phyloP scores from a whole-genome alignment of 2,888 invertebrate genomes.

The Chromoteleia sp. region DNA sequence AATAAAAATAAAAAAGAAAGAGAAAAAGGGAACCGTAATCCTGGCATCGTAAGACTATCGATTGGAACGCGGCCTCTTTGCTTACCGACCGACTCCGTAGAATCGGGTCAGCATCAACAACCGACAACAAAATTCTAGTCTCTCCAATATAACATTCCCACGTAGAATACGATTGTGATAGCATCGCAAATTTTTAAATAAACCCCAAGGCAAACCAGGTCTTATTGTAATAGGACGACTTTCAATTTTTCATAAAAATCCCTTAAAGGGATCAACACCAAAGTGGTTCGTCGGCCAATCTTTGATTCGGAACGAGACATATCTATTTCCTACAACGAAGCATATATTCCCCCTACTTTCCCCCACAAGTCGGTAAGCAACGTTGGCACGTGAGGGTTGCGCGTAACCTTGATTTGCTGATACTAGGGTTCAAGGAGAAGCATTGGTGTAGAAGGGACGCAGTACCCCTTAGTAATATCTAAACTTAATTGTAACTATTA shows the following conservation, averaged over 20 bases:
- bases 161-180: background rate
- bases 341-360: slow-evolving; percentile 3
- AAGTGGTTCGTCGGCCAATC: slow-evolving; percentile 61
- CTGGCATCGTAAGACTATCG: slow-evolving; percentile 74
- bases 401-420: slow-evolving; percentile 49
- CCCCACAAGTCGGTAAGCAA: slow-evolving; percentile 47
- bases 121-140: slow-evolving; percentile 20
- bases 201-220: background rate
- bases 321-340: slow-evolving; percentile 71
- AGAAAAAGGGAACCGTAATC: slow-evolving; percentile 61
- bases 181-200: slow-evolving; percentile 1
- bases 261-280: slow-evolving; percentile 56
- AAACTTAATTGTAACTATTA: slow-evolving; percentile 83
- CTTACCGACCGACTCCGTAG: slow-evolving; percentile 67
- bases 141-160: background rate
- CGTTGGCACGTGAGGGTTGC: slow-evolving; percentile 45
- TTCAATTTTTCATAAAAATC: slow-evolving; percentile 35
- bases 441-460: slow-evolving; percentile 61
- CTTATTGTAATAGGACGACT: slow-evolving; percentile 1
- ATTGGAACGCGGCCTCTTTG: slow-evolving; percentile 71
- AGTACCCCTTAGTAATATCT: slow-evolving; percentile 80
- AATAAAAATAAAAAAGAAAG: slow-evolving; percentile 46
- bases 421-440: slow-evolving; percentile 44
- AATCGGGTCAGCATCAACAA: slow-evolving; percentile 25
- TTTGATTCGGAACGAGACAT: slow-evolving; percentile 70